phyloP scores from a whole-genome alignment of 2,888 invertebrate genomes.

The Bellardia pandia region DNA sequence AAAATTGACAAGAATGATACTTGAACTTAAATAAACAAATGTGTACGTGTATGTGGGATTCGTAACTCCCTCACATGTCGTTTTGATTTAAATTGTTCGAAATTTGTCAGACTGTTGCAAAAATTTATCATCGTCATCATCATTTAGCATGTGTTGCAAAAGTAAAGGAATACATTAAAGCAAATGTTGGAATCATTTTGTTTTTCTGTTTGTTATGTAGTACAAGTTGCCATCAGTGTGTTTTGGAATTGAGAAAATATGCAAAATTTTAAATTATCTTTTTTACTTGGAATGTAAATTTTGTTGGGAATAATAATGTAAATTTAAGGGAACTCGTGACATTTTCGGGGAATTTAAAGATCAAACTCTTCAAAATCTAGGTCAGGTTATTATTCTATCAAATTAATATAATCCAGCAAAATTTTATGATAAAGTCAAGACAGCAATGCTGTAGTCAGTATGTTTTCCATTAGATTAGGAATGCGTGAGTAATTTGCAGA shows the following conservation, averaged over 20 bases:
- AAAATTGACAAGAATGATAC: conserved; percentile 32
- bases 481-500: too few relatives aligned
- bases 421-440: too few relatives aligned
- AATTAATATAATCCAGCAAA: too few relatives aligned
- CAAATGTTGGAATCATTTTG: conserved; percentile 10
- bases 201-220: background rate
- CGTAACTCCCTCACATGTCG: background rate
- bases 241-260: background rate
- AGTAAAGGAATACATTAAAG: background rate
- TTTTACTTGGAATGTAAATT: background rate
- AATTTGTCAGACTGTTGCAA: conserved; percentile 9
- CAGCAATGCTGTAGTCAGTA: too few relatives aligned
- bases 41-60: background rate
- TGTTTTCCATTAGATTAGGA: too few relatives aligned
- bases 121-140: conserved; percentile 13
- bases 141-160: background rate
- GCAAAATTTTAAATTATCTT: background rate
- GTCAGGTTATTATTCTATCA: too few relatives aligned
- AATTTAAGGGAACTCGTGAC: too few relatives aligned
- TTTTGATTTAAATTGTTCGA: conserved; percentile 23
- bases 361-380: too few relatives aligned
- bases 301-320: too few relatives aligned
- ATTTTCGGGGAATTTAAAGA: too few relatives aligned
- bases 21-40: conserved; percentile 23
- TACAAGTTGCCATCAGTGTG: background rate